Conservation (phyloP, 2,797 vertebrate genomes). For the Sebastes trivittatus region DNA sequence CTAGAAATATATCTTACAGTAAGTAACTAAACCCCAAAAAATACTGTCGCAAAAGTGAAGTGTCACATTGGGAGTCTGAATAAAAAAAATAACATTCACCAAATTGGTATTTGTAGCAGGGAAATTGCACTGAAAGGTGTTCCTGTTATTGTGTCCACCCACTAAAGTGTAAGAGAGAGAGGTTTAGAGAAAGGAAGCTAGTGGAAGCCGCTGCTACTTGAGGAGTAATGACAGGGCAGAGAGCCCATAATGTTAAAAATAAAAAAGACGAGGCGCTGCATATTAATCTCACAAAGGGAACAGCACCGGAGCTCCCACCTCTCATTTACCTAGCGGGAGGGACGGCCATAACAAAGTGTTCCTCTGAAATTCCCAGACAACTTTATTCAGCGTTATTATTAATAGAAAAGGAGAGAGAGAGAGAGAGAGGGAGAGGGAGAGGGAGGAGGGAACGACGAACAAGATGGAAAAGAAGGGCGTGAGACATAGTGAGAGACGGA, state of each 20-base stretch:
- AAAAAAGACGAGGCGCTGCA: conserved; percentile 29
- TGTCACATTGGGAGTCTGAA: background rate
- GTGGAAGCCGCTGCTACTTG: conserved; percentile 1
- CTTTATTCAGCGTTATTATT: conserved; percentile 51
- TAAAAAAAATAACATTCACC: background rate
- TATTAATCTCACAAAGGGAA: conserved; percentile 55
- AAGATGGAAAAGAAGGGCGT: background rate
- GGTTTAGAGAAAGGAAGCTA: background rate
- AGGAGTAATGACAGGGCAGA: conserved; percentile 33
- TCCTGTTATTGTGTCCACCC: background rate
- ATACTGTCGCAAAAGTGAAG: background rate
- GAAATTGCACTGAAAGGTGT: background rate
- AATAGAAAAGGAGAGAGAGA: conserved; percentile 17
- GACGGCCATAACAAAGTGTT: conserved; percentile 42
- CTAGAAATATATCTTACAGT: background rate
- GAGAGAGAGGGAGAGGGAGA: background rate
- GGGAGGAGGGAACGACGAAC: background rate
- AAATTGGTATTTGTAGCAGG: background rate
- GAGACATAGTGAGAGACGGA: conserved; percentile 33
- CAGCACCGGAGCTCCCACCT: conserved; percentile 34
- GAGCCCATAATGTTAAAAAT: conserved; percentile 49
- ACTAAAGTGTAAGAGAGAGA: background rate
- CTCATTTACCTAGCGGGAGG: conserved; percentile 42
- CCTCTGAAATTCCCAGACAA: conserved; percentile 38
- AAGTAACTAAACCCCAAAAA: background rate